A percentile compares a stretch with the other conserved stretches of the same genome.
These are phyloP conservation scores for Eumeta japonica DNA, from an alignment of 1,140 invertebrate species.

Conservation along the genomic window DNA sequence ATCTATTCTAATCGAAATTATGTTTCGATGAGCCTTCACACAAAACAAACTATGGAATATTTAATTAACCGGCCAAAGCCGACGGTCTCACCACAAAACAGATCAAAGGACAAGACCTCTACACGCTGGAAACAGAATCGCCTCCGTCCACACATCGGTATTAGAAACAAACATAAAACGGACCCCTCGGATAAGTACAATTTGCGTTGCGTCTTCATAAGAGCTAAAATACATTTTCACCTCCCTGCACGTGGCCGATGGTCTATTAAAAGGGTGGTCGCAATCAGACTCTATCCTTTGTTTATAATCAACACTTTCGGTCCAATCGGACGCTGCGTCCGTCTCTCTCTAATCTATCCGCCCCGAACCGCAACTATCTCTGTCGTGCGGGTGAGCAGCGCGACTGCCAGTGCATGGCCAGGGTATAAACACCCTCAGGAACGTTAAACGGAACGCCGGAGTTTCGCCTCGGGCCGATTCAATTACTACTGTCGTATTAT, in stretches of 20 bases:
- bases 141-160: not conserved
- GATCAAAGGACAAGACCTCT: not conserved
- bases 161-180: conserved; percentile 1
- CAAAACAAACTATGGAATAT: too few species aligned
- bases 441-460: conserved; percentile 49
- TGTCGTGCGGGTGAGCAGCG: conserved; percentile 8
- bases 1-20: too few species aligned
- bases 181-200: not conserved
- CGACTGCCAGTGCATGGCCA: conserved; percentile 48
- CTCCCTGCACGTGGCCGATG: conserved; percentile 41
- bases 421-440: conserved; percentile 47
- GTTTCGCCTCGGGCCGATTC: conserved; percentile 53
- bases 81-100: not conserved
- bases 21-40: too few species aligned
- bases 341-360: not conserved
- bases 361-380: conserved; percentile 20
- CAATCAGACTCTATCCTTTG: conserved; percentile 55
- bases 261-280: conserved; percentile 53
- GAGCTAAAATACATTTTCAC: conserved; percentile 1
- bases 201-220: not conserved
- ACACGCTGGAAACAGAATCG: not conserved
- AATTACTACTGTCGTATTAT: conserved; percentile 57
- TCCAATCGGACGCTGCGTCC: conserved; percentile 9
- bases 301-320: conserved; percentile 55
- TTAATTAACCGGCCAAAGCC: conserved; percentile 1